Conservation (phyloP, 53 echinoderm and acorn worm species). For the Echinometra lucunter region DNA sequence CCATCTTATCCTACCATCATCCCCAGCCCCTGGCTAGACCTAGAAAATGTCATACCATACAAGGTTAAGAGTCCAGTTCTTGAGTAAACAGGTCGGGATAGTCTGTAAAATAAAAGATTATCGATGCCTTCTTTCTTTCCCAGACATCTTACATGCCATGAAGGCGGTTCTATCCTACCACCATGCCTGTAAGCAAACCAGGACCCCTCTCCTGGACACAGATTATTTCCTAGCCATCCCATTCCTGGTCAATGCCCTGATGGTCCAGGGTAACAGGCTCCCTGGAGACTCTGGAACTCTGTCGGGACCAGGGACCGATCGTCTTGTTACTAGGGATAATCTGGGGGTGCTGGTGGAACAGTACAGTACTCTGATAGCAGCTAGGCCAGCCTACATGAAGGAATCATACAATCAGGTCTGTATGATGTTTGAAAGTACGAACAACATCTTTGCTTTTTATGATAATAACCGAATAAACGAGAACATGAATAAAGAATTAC, state of each 20-base stretch:
- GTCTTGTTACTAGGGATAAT: constrained; percentile 69
- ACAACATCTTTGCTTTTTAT: background rate
- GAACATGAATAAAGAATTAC: background rate
- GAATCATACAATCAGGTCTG: constrained; percentile 87
- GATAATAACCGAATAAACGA: background rate
- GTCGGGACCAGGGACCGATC: constrained; percentile 60
- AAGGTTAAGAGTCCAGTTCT: too few relatives aligned
- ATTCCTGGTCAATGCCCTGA: constrained; percentile 78
- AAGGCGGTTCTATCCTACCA: constrained; percentile 93
- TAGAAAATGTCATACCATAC: too few relatives aligned
- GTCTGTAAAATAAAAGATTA: background rate
- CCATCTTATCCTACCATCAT: too few relatives aligned
- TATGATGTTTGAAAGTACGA: background rate
- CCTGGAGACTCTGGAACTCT: background rate
- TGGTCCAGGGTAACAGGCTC: constrained; percentile 29
- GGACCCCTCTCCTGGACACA: constrained; percentile 82
- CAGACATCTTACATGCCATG: constrained; percentile 91
- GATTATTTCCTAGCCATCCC: constrained; percentile 93
- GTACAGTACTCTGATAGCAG: constrained; percentile 85
- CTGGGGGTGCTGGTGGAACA: constrained; percentile 79
- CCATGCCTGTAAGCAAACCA: constrained; percentile 84
- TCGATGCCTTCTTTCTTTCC: background rate
- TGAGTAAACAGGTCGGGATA: too few relatives aligned
- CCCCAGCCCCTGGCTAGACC: too few relatives aligned
- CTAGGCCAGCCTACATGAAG: constrained; percentile 86